Evolutionary conservation across 2,113 vertebrate genomes (phyloP).

Genomic region (Columba janthina): DNA sequence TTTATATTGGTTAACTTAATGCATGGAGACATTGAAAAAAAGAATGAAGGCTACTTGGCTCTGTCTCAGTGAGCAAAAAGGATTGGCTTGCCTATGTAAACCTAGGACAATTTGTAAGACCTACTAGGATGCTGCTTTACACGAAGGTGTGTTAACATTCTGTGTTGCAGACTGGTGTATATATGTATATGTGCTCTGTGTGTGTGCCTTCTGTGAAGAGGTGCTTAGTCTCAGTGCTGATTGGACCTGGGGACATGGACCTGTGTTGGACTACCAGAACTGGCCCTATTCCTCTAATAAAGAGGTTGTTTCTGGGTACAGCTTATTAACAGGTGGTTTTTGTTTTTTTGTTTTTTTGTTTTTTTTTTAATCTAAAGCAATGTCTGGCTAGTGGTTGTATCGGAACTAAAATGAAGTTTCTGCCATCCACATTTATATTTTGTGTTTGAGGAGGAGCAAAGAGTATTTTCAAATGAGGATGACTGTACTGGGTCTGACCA

Average conservation of each 20-base stretch:
- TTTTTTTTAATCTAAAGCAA: neutral
- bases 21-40: neutral
- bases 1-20: neutral
- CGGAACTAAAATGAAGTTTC: neutral
- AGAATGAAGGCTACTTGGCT: neutral
- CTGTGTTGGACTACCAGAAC: neutral
- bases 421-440: neutral
- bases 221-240: neutral
- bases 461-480: neutral
- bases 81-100: neutral
- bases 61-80: neutral
- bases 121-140: neutral
- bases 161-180: neutral
- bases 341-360: neutral
- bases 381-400: neutral
- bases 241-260: neutral
- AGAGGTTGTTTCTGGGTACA: neutral
- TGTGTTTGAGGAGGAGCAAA: neutral
- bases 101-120: neutral
- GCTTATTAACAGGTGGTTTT: too few relatives aligned
- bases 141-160: neutral
- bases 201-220: neutral
- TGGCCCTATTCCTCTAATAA: neutral
- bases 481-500: fast-evolving
- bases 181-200: fast-evolving